Base-by-base conservation (phyloP, 2,888 invertebrate genomes). In the Orthosia incerta region DNA sequence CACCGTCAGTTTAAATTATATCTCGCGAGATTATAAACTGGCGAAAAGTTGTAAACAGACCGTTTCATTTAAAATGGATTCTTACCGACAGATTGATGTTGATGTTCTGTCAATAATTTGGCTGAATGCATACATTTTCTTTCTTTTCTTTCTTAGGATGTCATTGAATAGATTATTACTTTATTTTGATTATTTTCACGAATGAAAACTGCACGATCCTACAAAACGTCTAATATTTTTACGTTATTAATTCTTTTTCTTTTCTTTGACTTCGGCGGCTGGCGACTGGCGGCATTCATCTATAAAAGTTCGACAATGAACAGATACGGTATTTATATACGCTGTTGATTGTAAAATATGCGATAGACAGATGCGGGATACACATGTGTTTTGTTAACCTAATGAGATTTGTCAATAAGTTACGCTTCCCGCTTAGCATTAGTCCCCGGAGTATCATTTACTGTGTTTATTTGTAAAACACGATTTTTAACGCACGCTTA, bases 341-440 rank as follows among this genome's bases (percentile, higher is more conserved):
- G 87, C 90, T 91, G 88, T 90, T 91, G 89, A 92, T 93, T 92
- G 92, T 93, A 88, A 92, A 93, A 91, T 93, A 90, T 89, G 90
- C 89, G 85, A 91, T 87, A 86, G 91, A 91, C 95, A 95, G 94
- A 95, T 95, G 95, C 91, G 91, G 87, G 90, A 87, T 82, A 89
- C 95, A 95, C 95, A 93, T 96, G 95, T 93, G 91, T 95, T 95
- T 94, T 95, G 95, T 95, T 95, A 94, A 89, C 88, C 90, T 95
- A 95, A 95, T 95, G 93, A 94, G 92, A 89, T 92, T 91, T 92
- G 95, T 94, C 95, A 94, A 93, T 95, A 93, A 95, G 93, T 92
- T 91, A 94, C 93, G 94, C 91, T 94, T 92, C 93, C 82, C 82
- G 80, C 89, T 85, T 80, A 70, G 69, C 72, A 90, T 92, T 90